Conservation (phyloP, 2,888 invertebrate genomes). For the Oconnorella tubifera region DNA sequence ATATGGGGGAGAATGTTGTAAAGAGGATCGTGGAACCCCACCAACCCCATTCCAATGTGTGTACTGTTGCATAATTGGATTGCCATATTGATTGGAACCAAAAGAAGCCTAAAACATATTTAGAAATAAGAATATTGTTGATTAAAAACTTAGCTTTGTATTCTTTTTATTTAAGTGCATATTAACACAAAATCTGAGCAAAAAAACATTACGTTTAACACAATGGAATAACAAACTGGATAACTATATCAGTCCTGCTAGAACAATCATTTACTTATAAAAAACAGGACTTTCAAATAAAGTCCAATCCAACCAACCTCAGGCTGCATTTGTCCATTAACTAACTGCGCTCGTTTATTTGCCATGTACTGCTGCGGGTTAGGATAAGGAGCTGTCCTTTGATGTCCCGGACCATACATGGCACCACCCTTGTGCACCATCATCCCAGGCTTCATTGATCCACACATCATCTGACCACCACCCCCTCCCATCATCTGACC, state of each 20-base stretch:
- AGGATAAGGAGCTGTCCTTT: slow-evolving; percentile 78
- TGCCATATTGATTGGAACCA: background rate
- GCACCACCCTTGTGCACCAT: slow-evolving; percentile 25
- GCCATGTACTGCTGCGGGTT: slow-evolving; percentile 73
- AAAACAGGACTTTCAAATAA: background rate
- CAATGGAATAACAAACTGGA: no score
- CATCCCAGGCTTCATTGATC: slow-evolving; percentile 6
- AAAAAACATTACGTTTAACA: no score
- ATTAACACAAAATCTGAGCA: no score
- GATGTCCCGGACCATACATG: slow-evolving; percentile 22
- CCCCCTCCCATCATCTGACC: slow-evolving; percentile 1
- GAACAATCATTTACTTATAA: background rate
- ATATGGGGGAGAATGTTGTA: background rate
- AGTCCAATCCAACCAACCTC: background rate
- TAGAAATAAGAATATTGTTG: no score
- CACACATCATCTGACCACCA: slow-evolving; percentile 9
- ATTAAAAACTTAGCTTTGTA: no score
- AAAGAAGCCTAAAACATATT: background rate
- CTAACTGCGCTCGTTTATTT: slow-evolving; percentile 66
- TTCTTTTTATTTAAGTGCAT: no score
- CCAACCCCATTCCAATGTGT: background rate
- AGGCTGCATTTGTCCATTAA: slow-evolving; percentile 21
- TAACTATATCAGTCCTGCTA: no score
- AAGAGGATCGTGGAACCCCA: background rate
- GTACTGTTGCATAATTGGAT: background rate